phyloP scores from a whole-genome alignment of 2,113 vertebrate genomes.

The Microtus oregoni region DNA sequence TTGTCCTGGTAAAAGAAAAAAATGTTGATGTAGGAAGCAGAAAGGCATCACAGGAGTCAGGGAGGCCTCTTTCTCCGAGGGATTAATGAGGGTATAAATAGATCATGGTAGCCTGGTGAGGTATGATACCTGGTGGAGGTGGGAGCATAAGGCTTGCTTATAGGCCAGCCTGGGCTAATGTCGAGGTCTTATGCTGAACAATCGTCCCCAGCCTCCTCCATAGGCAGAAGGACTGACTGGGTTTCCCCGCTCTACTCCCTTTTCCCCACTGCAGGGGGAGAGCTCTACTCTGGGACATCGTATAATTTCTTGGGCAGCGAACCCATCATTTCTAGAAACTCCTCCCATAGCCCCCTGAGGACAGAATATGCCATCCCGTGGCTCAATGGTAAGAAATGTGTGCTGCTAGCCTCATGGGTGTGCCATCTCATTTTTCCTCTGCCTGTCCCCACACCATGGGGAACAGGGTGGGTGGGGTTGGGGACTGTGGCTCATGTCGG shows the following conservation, averaged over 20 bases:
- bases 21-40: neutral
- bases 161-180: neutral
- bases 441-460: neutral
- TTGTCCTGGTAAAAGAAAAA: neutral
- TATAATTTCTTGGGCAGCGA: conserved; percentile 98
- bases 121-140: neutral
- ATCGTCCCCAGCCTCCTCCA: fast-evolving
- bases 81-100: neutral
- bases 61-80: neutral
- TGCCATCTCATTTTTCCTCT: neutral
- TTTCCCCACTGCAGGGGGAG: conserved; percentile 90
- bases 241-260: neutral
- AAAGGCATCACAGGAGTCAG: fast-evolving
- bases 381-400: conserved; percentile 93
- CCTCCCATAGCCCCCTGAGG: conserved; percentile 92
- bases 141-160: neutral
- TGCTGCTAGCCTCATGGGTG: fast-evolving
- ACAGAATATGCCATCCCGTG: conserved; percentile 97
- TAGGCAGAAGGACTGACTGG: neutral
- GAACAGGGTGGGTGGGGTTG: neutral
- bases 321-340: conserved; percentile 95
- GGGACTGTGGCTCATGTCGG: fast-evolving
- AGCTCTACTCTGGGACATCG: conserved; percentile 95
- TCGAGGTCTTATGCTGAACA: neutral
- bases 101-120: neutral